Conservation (phyloP, 2,888 invertebrate species). For the Dioctria linearis region DNA sequence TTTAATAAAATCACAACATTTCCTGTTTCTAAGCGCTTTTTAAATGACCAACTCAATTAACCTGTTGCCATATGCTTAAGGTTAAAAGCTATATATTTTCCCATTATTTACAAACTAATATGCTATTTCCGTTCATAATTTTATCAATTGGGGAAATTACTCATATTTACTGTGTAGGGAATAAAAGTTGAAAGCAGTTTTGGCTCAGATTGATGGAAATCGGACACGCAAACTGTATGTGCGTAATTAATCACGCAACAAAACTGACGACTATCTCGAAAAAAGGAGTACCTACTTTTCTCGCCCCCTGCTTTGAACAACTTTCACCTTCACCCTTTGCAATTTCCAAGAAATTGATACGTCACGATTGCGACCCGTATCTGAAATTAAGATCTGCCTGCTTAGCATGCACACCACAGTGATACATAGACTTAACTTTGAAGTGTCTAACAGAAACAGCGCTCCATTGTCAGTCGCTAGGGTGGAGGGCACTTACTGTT, state of each 20-base stretch:
- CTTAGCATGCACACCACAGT: constrained; percentile 53
- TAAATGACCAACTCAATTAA: neutral
- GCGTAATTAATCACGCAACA: constrained; percentile 58
- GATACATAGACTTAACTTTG: constrained; percentile 45
- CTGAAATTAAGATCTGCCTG: constrained; percentile 56
- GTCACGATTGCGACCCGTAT: constrained; percentile 54
- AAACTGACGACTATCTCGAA: constrained; percentile 35
- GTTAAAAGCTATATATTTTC: constrained; percentile 15
- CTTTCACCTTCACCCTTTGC: constrained; percentile 27
- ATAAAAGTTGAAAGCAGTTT: constrained; percentile 27
- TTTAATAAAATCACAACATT: too few relatives aligned
- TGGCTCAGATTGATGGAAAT: constrained; percentile 41
- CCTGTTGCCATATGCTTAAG: constrained; percentile 45
- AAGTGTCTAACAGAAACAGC: constrained; percentile 45
- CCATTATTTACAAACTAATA: constrained; percentile 1
- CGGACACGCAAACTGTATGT: constrained; percentile 52
- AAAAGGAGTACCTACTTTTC: constrained; percentile 17
- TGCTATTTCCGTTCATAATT: constrained; percentile 10
- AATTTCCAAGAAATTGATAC: constrained; percentile 57
- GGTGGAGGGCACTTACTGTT: constrained; percentile 6
- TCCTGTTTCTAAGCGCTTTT: too few relatives aligned
- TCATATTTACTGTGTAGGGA: neutral
- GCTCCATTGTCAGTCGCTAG: neutral
- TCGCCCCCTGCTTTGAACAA: constrained; percentile 24
- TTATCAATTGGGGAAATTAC: neutral